Base-by-base conservation (phyloP, 1,140 invertebrate genomes). In the Zaprionus inermis region DNA sequence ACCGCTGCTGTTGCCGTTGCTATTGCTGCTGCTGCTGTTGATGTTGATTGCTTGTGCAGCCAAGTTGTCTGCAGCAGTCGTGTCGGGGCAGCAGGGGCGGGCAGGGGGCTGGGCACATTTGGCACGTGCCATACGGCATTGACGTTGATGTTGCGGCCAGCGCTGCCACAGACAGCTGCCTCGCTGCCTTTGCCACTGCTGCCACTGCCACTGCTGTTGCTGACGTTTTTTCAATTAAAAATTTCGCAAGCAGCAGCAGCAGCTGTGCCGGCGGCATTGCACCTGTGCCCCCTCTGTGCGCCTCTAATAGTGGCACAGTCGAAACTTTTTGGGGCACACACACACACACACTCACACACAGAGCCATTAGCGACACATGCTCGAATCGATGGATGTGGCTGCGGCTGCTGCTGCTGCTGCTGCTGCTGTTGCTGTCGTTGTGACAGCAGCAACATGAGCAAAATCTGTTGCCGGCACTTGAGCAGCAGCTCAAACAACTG, bases 171-270 rank as follows among this genome's bases (percentile, higher is more conserved):
- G 81, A 81, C 78, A 80, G 71, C 66, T 61, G 59, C 24, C 1
- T 28, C 24, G 69, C 60, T 41, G 66, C 61, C 76, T 72, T 16
- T 56, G 69, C 32, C 67, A 55, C 65, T 70, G 68, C 51, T 22
- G 56, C 68, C 38, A 44, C 20, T 55, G 20, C 49, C 28, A 34
- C 49, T 34, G 52, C 66, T 30, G 75, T 60, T 49, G 72, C 68
- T 81, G 78, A 64, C 79, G 81, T 49, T 55, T 83, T 73, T 90
- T 90, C 86, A 90, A 90, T 90, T 90, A 90, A 90, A 90, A 90
- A 88, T 86, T 38, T 38, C 81, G 79, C 76, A 60, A 91, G 66
- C 81, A 83, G 83, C 88, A 82, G 70, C 86, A 86, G 77, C 57
- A 38, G 46, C 46, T 66, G 85, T 77, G 75, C 63, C 82, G 77